Evolutionary conservation across 2,797 vertebrate genomes (phyloP), one percentile per base, ranked within the genome.

Genomic region (Hafferia zeledoni): DNA sequence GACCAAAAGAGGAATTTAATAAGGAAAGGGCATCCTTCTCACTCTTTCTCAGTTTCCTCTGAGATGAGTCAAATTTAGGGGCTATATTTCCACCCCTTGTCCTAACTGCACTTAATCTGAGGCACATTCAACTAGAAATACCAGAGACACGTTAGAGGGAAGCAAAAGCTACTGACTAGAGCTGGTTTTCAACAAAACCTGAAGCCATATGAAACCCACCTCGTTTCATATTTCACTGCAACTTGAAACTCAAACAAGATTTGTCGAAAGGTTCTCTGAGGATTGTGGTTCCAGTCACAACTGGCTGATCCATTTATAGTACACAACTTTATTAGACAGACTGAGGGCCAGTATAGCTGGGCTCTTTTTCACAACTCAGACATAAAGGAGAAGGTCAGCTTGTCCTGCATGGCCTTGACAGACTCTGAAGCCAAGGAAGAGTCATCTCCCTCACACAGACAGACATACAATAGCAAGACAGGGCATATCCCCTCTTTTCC

Each of bases 171-270:
- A 89, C 87, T 80, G 94, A 89, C 77, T 71, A 74, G 64, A 89
- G 63, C n/a, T 83, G 49, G n/a, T 78, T 96, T 94, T 91, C 88
- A 93, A 41, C 87, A 89, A 94, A 96, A 95, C 91, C 80, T 83
- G 83, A 94, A 91, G 84, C 87, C 0, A 1, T 75, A 77, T 11
- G 83, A 94, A 97, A 79, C 30, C 65, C 31, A 70, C 55, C 71
- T 68, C 16, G 27, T 70, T 79, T 96, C 70, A 12, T 56, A 74
- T 95, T 96, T 94, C 95, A 89, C 64, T 92, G 90, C 83, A 96
- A 93, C 93, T 61, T 65, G 94, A 96, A 95, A 93, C 95, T 92
- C 77, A 87, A 91, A 90, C 52, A 77, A 96, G 90, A 89, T 94
- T 94, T 92, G 85, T 30, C 44, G 71, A 95, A 93, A 93, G 80